Evolutionary conservation across 2,113 vertebrate genomes (phyloP).

Genomic region (Scolopax mira): DNA sequence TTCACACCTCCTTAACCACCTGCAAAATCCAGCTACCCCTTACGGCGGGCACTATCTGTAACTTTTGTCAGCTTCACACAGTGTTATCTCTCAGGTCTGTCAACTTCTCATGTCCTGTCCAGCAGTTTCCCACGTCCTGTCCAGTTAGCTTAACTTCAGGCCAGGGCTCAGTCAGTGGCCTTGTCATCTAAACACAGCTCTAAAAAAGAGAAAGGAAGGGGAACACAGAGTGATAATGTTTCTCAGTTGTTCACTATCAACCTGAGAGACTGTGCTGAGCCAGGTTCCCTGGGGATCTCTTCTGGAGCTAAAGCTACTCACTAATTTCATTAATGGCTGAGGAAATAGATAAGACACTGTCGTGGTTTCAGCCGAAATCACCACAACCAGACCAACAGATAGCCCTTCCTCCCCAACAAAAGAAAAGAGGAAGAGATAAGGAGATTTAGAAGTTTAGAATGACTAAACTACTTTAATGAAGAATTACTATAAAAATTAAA

Average conservation of each 20-base stretch:
- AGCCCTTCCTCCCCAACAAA: too few species aligned
- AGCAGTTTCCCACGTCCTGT: not conserved
- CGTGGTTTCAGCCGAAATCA: too few species aligned
- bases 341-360: not conserved
- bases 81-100: not conserved
- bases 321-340: not conserved
- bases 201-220: not conserved
- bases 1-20: not conserved
- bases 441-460: too few species aligned
- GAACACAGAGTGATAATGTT: not conserved
- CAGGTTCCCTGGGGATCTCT: not conserved
- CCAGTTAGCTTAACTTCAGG: not conserved
- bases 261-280: not conserved
- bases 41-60: fast-evolving
- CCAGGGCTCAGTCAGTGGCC: not conserved
- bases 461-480: too few species aligned
- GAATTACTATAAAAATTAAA: too few species aligned
- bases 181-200: not conserved
- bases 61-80: not conserved
- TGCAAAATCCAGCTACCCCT: not conserved
- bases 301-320: not conserved
- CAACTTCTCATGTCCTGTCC: not conserved
- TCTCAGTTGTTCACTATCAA: not conserved
- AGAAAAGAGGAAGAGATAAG: too few species aligned
- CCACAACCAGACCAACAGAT: too few species aligned